These are phyloP conservation scores for Phymatocera aterrima DNA, from an alignment of 2,888 invertebrate genomes.

Conservation along the genomic window DNA sequence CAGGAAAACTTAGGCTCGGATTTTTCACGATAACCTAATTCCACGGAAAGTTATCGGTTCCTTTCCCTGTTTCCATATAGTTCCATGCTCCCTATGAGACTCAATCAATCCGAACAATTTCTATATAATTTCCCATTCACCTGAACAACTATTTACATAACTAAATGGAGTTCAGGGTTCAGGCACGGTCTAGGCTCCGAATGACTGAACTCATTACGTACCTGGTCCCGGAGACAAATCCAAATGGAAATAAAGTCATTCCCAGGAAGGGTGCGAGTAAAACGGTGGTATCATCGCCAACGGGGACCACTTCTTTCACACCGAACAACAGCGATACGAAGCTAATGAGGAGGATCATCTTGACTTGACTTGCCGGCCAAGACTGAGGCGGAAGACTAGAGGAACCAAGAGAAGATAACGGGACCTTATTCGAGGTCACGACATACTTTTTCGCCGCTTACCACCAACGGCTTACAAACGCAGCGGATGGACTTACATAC, in stretches of 20 bases:
- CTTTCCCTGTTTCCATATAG: background rate
- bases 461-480: constrained; percentile 7
- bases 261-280: constrained; percentile 59
- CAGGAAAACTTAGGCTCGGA: background rate
- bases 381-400: constrained; percentile 68
- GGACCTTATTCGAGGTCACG: constrained; percentile 73
- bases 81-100: background rate
- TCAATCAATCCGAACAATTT: background rate
- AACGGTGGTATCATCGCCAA: constrained; percentile 54
- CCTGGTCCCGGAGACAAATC: constrained; percentile 68
- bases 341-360: constrained; percentile 67
- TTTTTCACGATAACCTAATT: no score
- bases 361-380: constrained; percentile 71
- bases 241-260: constrained; percentile 59
- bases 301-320: constrained; percentile 43
- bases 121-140: background rate
- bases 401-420: constrained; percentile 67
- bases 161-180: background rate
- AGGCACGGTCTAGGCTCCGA: no score
- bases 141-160: background rate
- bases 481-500: constrained; percentile 26
- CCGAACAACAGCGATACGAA: constrained; percentile 62
- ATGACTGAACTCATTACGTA: constrained; percentile 50
- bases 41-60: background rate
- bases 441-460: constrained; percentile 66